Evolutionary conservation across 2,113 vertebrate species (phyloP).

Genomic region (Apeltes quadracus): DNA sequence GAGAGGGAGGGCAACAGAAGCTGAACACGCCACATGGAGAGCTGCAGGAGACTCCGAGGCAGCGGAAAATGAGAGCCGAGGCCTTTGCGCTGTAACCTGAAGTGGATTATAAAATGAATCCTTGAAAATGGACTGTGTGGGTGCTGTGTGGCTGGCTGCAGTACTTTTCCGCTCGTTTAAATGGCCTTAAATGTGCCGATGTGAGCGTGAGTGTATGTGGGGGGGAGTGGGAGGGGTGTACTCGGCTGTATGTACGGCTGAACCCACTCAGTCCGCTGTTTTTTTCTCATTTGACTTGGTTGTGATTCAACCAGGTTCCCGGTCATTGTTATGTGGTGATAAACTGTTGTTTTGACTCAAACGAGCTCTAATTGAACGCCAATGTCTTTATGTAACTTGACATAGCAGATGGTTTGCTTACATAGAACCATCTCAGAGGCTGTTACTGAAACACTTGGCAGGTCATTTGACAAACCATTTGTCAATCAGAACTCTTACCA

Average conservation of each 20-base stretch:
- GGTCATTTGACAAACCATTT: too few species aligned
- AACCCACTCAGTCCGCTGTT: background rate
- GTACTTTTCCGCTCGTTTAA: conserved; percentile 1
- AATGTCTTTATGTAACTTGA: background rate
- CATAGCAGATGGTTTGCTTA: too few species aligned
- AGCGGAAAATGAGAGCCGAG: background rate
- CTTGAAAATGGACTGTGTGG: background rate
- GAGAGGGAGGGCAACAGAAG: background rate
- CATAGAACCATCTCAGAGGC: too few species aligned
- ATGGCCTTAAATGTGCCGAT: background rate
- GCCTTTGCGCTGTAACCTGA: background rate
- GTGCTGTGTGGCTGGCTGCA: background rate
- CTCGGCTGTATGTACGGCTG: background rate
- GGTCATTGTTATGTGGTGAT: background rate
- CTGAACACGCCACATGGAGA: background rate
- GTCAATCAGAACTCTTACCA: too few species aligned
- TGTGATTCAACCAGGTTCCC: background rate
- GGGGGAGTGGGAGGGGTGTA: background rate
- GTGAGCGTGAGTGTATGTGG: background rate
- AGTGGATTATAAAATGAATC: conserved; percentile 12
- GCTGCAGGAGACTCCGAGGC: background rate
- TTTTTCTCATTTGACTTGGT: background rate
- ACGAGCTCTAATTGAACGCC: background rate
- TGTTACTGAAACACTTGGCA: too few species aligned
- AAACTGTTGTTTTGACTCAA: background rate